Evolutionary conservation across 2,113 vertebrate genomes (phyloP).

Genomic region (Solenodon paradoxus): DNA sequence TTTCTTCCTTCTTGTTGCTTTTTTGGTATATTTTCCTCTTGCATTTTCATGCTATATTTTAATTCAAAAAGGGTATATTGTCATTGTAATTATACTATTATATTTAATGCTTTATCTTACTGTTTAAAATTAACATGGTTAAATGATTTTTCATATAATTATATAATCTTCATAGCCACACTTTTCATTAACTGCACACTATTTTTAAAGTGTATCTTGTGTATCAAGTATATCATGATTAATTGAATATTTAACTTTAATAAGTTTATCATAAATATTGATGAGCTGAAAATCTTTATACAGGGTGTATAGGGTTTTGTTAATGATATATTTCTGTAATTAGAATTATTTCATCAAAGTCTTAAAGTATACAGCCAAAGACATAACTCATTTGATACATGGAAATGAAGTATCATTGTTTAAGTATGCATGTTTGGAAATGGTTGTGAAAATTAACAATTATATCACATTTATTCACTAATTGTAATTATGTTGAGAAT

Average conservation of each 20-base stretch:
- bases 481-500: background rate
- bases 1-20: background rate
- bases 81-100: background rate
- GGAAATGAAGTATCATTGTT: background rate
- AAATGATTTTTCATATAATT: background rate
- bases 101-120: background rate
- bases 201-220: background rate
- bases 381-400: background rate
- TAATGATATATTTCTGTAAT: background rate
- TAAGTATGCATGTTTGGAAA: background rate
- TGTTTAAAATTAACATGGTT: background rate
- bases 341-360: slow-evolving; percentile 36
- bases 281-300: background rate
- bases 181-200: background rate
- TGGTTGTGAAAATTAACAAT: background rate
- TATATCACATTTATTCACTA: background rate
- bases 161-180: background rate
- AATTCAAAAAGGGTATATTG: background rate
- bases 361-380: background rate
- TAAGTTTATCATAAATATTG: background rate
- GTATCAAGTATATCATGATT: background rate
- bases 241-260: background rate
- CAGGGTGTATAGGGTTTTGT: background rate
- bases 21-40: background rate
- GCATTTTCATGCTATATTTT: background rate